Evolutionary conservation across 2,113 vertebrate genomes (phyloP).

Genomic region (Archilochus colubris): DNA sequence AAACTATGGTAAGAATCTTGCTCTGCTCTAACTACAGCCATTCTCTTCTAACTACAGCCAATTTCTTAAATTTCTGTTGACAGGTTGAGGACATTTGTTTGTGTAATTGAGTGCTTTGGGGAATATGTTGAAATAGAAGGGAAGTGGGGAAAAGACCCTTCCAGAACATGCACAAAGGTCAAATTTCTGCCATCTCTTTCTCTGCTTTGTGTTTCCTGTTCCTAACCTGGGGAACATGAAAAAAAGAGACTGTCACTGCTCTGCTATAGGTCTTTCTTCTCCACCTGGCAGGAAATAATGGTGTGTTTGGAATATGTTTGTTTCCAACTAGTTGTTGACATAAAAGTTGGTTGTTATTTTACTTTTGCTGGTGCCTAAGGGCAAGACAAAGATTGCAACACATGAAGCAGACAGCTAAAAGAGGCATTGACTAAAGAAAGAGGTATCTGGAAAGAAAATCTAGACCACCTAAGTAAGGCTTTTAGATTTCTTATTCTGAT

Average conservation of each 20-base stretch:
- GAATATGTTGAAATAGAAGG: not conserved
- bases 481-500: not conserved
- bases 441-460: not conserved
- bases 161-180: not conserved
- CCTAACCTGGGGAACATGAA: not conserved
- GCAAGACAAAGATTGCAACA: conserved; percentile 25
- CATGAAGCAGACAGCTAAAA: not conserved
- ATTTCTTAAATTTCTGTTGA: conserved; percentile 18
- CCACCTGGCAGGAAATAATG: not conserved
- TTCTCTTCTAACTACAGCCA: not conserved
- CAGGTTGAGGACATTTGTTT: not conserved
- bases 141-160: not conserved
- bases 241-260: not conserved
- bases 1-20: conserved; percentile 48
- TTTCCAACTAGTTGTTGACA: conserved; percentile 15
- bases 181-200: not conserved
- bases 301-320: not conserved
- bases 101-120: not conserved
- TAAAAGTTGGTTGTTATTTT: conserved; percentile 30
- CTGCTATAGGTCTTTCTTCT: not conserved
- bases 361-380: not conserved
- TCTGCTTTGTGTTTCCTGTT: not conserved
- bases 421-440: not conserved
- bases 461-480: conserved; percentile 28
- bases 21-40: not conserved